Evolutionary conservation across 2,797 vertebrate genomes (phyloP).

Genomic region (Brachyrhaphis roseni): DNA sequence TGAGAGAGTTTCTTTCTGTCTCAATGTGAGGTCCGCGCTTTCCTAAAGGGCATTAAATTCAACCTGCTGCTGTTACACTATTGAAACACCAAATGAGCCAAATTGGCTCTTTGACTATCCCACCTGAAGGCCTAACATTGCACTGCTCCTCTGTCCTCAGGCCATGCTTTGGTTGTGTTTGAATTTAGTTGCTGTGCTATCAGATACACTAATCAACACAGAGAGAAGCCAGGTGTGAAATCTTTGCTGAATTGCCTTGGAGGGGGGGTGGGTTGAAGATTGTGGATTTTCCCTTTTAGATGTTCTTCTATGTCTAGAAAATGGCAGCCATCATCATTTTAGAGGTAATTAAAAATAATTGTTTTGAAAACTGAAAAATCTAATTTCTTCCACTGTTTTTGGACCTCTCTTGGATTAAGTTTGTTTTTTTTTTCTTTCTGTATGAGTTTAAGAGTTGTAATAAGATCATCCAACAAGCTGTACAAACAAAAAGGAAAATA

Average conservation of each 20-base stretch:
- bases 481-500: background rate
- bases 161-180: background rate
- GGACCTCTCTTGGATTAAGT: background rate
- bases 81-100: background rate
- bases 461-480: background rate
- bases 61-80: background rate
- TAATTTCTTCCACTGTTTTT: background rate
- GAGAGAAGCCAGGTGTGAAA: background rate
- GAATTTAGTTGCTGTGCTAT: background rate
- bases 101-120: background rate
- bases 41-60: background rate
- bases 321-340: background rate
- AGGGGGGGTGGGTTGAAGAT: background rate
- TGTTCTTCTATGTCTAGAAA: background rate
- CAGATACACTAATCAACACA: background rate
- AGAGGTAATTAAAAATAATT: background rate
- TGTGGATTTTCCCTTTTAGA: background rate
- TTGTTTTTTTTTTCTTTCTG: background rate
- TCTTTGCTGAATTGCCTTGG: background rate
- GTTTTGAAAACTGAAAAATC: background rate
- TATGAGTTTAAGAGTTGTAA: background rate
- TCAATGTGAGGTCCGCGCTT: background rate
- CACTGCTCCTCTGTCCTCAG: background rate
- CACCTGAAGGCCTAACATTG: background rate
- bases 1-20: background rate